Evolutionary conservation across 1,140 invertebrate genomes (phyloP).

Genomic region (Pectinophora gossypiella): DNA sequence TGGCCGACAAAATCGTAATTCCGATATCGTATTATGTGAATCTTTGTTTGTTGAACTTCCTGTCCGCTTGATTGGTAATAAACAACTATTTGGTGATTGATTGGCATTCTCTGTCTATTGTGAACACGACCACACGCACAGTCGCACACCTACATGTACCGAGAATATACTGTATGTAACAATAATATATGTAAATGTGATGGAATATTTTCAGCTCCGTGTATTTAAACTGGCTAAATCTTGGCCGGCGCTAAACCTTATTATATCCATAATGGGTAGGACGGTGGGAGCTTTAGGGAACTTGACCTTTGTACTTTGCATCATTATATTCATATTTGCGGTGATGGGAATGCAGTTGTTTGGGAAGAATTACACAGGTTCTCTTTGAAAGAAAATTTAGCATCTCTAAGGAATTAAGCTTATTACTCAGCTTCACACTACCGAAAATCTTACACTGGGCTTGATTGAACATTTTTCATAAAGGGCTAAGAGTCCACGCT

Average conservation of each 20-base stretch:
- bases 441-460: constrained; percentile 67
- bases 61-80: too few species aligned
- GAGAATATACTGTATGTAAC: constrained; percentile 10
- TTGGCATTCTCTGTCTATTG: too few species aligned
- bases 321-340: constrained; percentile 99
- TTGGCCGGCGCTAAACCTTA: constrained; percentile 98
- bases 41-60: too few species aligned
- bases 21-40: too few species aligned
- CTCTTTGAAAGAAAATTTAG: constrained; percentile 68
- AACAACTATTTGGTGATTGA: too few species aligned
- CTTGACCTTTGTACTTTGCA: constrained; percentile 96
- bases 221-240: constrained; percentile 99
- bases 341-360: constrained; percentile 99
- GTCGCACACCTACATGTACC: constrained; percentile 4
- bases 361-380: constrained; percentile 94
- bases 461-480: constrained; percentile 66
- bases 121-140: not conserved
- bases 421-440: constrained; percentile 70
- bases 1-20: too few species aligned
- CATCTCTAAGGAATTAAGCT: constrained; percentile 65
- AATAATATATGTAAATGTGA: constrained; percentile 51
- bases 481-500: constrained; percentile 45
- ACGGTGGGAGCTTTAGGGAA: constrained; percentile 98
- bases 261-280: constrained; percentile 98
- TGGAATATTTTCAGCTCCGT: constrained; percentile 87